Evolutionary conservation across 37 sponge, comb jelly and placozoan species (phyloP).

Genomic region (Eunapius fragilis): DNA sequence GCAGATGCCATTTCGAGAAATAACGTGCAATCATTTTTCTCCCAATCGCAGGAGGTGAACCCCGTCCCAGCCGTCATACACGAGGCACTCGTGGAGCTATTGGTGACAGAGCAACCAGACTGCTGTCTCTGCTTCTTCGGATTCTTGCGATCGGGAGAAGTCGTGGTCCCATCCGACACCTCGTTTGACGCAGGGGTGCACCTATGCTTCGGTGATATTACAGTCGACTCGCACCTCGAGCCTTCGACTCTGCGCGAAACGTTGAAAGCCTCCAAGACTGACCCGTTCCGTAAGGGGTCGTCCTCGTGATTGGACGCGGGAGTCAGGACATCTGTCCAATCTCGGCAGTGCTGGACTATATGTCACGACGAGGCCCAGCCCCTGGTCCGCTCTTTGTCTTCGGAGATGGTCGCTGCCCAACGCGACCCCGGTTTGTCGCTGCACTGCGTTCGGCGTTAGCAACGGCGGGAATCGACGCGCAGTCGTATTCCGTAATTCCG

Average conservation of each 20-base stretch:
- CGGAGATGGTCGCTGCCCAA: not conserved
- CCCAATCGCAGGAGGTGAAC: not conserved
- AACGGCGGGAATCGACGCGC: conserved; percentile 13
- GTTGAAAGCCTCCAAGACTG: conserved; percentile 19
- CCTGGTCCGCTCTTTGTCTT: conserved; percentile 7
- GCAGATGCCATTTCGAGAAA: conserved; percentile 47
- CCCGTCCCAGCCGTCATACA: not conserved
- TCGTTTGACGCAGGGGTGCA: conserved; percentile 11
- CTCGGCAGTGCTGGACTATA: conserved; percentile 13
- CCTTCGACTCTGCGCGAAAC: not conserved
- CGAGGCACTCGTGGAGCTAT: not conserved
- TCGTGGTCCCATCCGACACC: conserved; percentile 1
- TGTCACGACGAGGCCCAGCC: not conserved
- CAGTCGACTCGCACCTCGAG: not conserved
- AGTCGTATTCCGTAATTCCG: not conserved
- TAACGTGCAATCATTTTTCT: not conserved
- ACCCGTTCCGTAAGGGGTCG: conserved; percentile 26
- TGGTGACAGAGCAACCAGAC: conserved; percentile 30
- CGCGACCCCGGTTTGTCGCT: conserved; percentile 21
- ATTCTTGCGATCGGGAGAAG: conserved; percentile 14
- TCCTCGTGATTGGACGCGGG: not conserved
- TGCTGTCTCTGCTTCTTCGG: conserved; percentile 29
- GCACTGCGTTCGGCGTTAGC: not conserved
- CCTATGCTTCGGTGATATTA: not conserved
- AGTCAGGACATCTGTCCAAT: conserved; percentile 17